Evolutionary conservation across 2,888 invertebrate species (phyloP), one percentile per base, ranked within the genome.

Genomic region (Luffia ferchaultella): DNA sequence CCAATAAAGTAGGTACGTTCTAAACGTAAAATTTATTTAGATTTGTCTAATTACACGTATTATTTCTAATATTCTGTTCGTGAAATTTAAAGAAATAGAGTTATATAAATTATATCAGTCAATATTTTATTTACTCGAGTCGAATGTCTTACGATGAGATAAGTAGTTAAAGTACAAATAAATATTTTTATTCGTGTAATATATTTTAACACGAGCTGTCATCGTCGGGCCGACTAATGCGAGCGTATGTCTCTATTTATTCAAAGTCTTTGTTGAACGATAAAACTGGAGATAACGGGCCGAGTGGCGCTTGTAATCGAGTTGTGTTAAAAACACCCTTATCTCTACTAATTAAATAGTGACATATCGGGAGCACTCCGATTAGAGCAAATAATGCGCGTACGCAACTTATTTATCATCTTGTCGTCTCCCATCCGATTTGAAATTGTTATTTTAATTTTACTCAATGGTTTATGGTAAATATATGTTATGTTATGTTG

Each of bases 291-390:
- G 30, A 30, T 30, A 30, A 30, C 30, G 30, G 30, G 30, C 12
- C 12, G 30, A 30, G 30, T 30, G 30, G 30, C 30, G 30, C 30
- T 30, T 12, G 30, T 3, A 7, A 12, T 30, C 30, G 12, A 30
- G 3, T 30, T 12, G 12, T 7, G 30, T 64, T 58, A 61, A 63
- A 67, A 69, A 70, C 62, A 67, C 47, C 61, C 57, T 68, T 69
- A 67, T 70, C 66, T 57, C 53, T 48, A 53, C 59, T 69, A 69
- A 71, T 72, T 68, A 73, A 73, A 72, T 65, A 67, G 59, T 63
- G 62, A 60, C 63, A 59, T 47, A 50, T 53, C 46, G 51, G 43
- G 46, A 43, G 52, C 55, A n/a, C 16, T 42, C 16, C 43, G 30
- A 30, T 30, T 30, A 30, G 12, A 30, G 30, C 5, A 30, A 30